A percentile compares a stretch with the other conserved stretches of the same genome.
Conservation (phyloP, 2,797 vertebrate species). For the Chrysocyon brachyurus region DNA sequence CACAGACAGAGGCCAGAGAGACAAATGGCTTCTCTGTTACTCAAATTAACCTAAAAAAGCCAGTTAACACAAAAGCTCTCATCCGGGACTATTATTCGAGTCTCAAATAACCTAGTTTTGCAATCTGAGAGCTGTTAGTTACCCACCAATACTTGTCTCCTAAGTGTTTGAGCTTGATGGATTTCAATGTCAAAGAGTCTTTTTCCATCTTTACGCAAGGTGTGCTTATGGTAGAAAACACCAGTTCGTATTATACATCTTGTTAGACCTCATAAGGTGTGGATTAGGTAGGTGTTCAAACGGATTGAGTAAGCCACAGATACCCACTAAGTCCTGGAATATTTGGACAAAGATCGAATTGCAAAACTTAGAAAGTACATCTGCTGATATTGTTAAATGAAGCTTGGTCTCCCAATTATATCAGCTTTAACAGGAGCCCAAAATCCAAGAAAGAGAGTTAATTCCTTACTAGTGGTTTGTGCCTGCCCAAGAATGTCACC, state of each 20-base stretch:
- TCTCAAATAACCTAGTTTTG: background rate
- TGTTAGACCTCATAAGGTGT: background rate
- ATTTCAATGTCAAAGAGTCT: background rate
- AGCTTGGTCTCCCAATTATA: background rate
- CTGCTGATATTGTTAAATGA: background rate
- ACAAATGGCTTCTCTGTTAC: background rate
- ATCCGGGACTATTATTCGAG: background rate
- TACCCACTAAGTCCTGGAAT: background rate
- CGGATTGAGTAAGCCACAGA: background rate
- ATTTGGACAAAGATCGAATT: background rate
- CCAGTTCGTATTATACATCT: background rate
- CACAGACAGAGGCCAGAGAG: background rate
- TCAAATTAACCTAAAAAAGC: background rate
- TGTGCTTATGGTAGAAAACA: background rate
- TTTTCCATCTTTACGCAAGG: background rate
- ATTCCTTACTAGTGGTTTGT: background rate
- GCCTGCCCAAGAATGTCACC: background rate
- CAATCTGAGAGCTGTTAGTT: background rate
- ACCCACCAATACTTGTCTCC: background rate
- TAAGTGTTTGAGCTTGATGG: background rate
- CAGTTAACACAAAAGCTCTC: background rate
- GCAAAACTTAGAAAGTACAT: background rate
- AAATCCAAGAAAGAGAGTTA: background rate
- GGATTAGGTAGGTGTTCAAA: background rate
- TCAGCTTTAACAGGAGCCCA: background rate